A percentile compares a stretch with the other conserved stretches of the same genome.
phyloP scores from a whole-genome alignment of 2,797 vertebrate species.

The Gallinago nigripennis region DNA sequence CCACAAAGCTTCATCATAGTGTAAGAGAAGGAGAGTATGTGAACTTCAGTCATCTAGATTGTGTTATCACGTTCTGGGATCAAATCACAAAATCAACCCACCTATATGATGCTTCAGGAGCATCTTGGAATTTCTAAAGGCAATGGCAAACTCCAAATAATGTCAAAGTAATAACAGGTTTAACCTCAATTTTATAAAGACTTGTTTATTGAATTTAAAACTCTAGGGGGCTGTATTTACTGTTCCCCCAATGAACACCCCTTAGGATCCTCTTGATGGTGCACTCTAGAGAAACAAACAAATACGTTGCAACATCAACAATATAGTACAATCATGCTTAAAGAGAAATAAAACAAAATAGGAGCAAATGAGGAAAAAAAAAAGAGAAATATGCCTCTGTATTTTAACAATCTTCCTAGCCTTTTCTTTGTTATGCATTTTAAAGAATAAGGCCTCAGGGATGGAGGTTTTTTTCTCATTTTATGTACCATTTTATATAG shows the following conservation, averaged over 20 bases:
- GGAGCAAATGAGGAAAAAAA: background rate
- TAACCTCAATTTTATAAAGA: background rate
- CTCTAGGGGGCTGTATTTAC: background rate
- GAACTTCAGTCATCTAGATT: background rate
- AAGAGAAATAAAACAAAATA: background rate
- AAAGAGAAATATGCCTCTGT: background rate
- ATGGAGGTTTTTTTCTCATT: background rate
- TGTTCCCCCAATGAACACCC: accelerated
- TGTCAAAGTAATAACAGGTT: accelerated
- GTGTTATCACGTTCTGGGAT: accelerated
- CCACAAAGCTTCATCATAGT: background rate
- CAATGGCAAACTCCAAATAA: background rate
- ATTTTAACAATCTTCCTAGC: background rate
- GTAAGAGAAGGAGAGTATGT: background rate
- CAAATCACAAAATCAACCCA: background rate
- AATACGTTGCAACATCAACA: background rate
- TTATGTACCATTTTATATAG: background rate
- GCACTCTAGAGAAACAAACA: background rate
- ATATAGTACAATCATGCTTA: background rate
- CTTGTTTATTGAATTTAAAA: background rate
- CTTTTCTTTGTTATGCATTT: background rate
- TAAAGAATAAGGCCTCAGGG: background rate
- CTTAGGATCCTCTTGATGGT: background rate
- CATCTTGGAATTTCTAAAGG: background rate
- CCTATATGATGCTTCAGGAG: background rate